A percentile compares a stretch with the other conserved stretches of the same genome.
phyloP scores from a whole-genome alignment of 2,797 vertebrate species.

The Sebastes steindachneri region DNA sequence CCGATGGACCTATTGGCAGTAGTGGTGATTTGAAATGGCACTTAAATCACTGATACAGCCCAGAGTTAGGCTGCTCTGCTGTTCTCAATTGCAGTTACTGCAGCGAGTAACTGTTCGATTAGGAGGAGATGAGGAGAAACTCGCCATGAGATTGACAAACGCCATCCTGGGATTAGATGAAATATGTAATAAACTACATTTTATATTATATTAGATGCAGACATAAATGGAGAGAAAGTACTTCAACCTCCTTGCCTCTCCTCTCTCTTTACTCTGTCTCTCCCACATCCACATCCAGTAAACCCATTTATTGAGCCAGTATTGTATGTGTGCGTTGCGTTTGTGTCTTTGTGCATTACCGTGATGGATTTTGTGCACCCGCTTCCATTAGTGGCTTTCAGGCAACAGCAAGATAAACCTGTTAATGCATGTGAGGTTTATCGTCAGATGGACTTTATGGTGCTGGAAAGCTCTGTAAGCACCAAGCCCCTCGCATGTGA shows the following conservation, averaged over 20 bases:
- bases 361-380: conserved; percentile 49
- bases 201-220: conserved; percentile 13
- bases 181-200: conserved; percentile 12
- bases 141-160: conserved; percentile 6
- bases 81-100: conserved; percentile 8
- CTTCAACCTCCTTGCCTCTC: background rate
- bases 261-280: conserved; percentile 4
- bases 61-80: conserved; percentile 23
- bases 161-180: conserved; percentile 1
- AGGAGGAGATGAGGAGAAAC: conserved; percentile 26
- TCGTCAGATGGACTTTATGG: conserved; percentile 45
- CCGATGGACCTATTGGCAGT: conserved; percentile 32
- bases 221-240: conserved; percentile 24
- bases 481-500: background rate
- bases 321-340: conserved; percentile 26
- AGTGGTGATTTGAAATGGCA: conserved; percentile 34
- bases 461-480: conserved; percentile 25
- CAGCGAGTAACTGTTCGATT: conserved; percentile 25
- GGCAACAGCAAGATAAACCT: conserved; percentile 43
- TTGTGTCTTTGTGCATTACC: conserved; percentile 42
- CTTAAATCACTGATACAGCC: conserved; percentile 55
- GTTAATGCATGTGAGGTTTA: conserved; percentile 59
- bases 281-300: conserved; percentile 42
- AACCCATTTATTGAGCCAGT: conserved; percentile 62
- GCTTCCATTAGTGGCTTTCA: conserved; percentile 76